Conservation (phyloP, 2,888 invertebrate genomes). For the Drosophila ustulata region DNA sequence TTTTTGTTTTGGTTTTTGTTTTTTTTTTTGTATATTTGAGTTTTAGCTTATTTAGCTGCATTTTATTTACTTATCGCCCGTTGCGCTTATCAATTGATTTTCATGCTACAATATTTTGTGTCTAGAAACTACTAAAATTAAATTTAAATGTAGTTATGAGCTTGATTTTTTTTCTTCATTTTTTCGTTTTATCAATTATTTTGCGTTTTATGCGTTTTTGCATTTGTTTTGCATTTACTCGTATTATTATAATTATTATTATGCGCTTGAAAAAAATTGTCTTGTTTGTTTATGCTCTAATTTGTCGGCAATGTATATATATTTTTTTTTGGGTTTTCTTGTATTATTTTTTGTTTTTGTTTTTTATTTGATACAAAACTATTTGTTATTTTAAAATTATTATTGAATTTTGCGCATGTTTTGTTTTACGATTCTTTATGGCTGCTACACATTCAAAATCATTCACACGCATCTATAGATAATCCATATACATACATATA, state of each 20-base stretch:
- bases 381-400: slow-evolving; percentile 73
- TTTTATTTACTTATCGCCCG: slow-evolving; percentile 74
- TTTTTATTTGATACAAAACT: slow-evolving; percentile 67
- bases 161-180: slow-evolving; percentile 17
- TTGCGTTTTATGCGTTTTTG: slow-evolving; percentile 13
- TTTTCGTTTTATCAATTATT: slow-evolving; percentile 33
- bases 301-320: slow-evolving; percentile 65
- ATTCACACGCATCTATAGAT: slow-evolving; percentile 45
- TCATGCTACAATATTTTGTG: slow-evolving; percentile 80
- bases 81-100: slow-evolving; percentile 74
- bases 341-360: slow-evolving; percentile 19
- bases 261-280: slow-evolving; percentile 68
- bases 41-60: slow-evolving; percentile 72
- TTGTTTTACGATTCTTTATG: slow-evolving; percentile 32
- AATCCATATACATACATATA: slow-evolving; percentile 17
- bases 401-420: slow-evolving; percentile 68
- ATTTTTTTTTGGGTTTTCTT: slow-evolving; percentile 10
- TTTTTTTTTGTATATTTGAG: slow-evolving; percentile 51
- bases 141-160: slow-evolving; percentile 80
- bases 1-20: neutral
- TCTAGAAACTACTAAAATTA: slow-evolving; percentile 80
- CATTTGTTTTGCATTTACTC: slow-evolving; percentile 24
- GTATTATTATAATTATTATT: slow-evolving; percentile 62
- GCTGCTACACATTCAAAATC: slow-evolving; percentile 59
- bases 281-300: slow-evolving; percentile 65